A percentile compares a stretch with the other conserved stretches of the same genome.
phyloP scores from a whole-genome alignment of 2,797 vertebrate species.

The Melanotaenia parkinsoni region DNA sequence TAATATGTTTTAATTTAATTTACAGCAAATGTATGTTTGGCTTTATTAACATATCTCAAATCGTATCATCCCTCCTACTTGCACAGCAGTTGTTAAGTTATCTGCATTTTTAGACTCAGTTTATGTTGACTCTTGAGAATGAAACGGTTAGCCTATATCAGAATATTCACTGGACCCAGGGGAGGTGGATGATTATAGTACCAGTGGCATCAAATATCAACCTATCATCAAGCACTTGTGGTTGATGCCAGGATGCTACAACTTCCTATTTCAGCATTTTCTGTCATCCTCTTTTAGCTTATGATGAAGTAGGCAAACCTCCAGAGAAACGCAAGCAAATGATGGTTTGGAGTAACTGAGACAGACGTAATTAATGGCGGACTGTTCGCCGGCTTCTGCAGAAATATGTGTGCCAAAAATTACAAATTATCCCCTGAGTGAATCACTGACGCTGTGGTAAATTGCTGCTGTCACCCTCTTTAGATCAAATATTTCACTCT shows the following conservation, averaged over 20 bases:
- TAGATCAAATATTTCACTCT: slow-evolving; percentile 46
- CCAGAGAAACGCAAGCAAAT: slow-evolving; percentile 42
- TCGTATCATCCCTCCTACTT: background rate
- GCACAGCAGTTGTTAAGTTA: background rate
- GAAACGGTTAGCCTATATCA: slow-evolving; percentile 22
- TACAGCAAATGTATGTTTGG: slow-evolving; percentile 5
- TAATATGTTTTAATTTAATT: slow-evolving; percentile 47
- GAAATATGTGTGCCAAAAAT: slow-evolving; percentile 38
- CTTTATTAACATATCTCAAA: background rate
- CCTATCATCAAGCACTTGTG: slow-evolving; percentile 3
- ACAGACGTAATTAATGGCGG: slow-evolving; percentile 57
- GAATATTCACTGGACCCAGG: slow-evolving; percentile 26
- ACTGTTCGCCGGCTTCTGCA: slow-evolving; percentile 41
- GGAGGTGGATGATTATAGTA: slow-evolving; percentile 31
- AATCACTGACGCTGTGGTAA: slow-evolving; percentile 37
- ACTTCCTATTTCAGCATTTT: slow-evolving; percentile 26
- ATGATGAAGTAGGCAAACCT: slow-evolving; percentile 46
- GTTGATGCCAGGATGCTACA: slow-evolving; percentile 24
- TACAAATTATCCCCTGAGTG: slow-evolving; percentile 48
- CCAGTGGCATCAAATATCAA: slow-evolving; percentile 29
- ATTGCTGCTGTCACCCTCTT: slow-evolving; percentile 44
- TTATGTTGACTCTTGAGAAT: slow-evolving; percentile 17
- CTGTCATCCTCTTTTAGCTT: slow-evolving; percentile 44
- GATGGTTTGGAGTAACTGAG: slow-evolving; percentile 45
- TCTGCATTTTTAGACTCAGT: slow-evolving; percentile 21